phyloP scores from a whole-genome alignment of 2,113 vertebrate genomes.

The Megaptera novaeangliae region DNA sequence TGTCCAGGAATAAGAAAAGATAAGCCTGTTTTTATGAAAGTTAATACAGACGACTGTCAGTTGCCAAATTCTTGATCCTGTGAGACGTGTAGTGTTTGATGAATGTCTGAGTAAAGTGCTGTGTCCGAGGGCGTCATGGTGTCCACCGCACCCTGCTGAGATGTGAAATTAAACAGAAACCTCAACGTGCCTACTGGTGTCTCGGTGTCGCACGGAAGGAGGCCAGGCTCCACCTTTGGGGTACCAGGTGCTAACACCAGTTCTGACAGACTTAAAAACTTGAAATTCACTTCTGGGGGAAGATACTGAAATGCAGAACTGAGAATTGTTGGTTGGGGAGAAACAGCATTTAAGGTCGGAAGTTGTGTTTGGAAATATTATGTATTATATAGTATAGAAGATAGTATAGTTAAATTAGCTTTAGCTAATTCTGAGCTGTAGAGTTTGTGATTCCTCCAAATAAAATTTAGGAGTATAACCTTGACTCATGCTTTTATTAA shows the following conservation, averaged over 20 bases:
- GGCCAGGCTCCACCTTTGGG: conserved; percentile 18
- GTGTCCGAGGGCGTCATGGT: neutral
- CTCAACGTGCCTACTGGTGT: neutral
- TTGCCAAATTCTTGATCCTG: neutral
- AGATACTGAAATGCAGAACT: conserved; percentile 18
- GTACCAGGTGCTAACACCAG: neutral
- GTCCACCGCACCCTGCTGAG: neutral
- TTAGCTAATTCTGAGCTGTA: neutral
- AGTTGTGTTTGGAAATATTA: conserved; percentile 55
- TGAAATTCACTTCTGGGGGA: conserved; percentile 30
- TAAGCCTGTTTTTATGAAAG: neutral
- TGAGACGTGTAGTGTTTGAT: neutral
- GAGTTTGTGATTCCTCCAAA: neutral
- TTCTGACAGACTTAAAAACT: conserved; percentile 38
- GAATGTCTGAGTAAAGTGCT: neutral
- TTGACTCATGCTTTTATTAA: neutral
- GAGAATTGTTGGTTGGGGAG: neutral
- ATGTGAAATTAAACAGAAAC: neutral
- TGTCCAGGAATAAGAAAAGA: neutral
- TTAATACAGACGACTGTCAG: neutral
- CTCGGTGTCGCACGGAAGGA: neutral
- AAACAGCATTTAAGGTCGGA: conserved; percentile 54
- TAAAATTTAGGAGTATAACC: neutral
- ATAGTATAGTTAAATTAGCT: neutral
- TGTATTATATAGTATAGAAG: neutral